Conservation (phyloP, 2,888 invertebrate genomes). For the Clistopyga incitator region DNA sequence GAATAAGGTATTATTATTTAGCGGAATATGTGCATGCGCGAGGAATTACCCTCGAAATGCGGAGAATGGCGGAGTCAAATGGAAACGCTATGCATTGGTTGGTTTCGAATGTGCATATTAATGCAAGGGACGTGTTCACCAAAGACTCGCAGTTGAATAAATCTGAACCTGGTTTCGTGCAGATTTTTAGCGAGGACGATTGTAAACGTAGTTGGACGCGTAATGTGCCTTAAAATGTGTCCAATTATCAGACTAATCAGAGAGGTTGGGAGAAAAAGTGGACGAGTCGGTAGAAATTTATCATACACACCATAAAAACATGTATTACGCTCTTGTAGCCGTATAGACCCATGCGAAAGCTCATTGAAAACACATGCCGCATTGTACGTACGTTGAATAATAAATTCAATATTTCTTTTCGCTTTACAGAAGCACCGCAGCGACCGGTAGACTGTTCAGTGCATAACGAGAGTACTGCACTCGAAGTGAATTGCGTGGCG, state of each 20-base stretch:
- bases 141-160: background rate
- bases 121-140: background rate
- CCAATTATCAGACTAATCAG: too few relatives aligned
- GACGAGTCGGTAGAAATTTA: too few relatives aligned
- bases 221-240: too few relatives aligned
- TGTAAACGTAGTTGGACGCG: too few relatives aligned
- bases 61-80: background rate
- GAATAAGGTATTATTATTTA: too few relatives aligned
- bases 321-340: background rate
- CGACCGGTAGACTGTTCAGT: constrained; percentile 91
- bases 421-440: constrained; percentile 89
- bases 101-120: background rate
- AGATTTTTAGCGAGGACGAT: too few relatives aligned
- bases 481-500: constrained; percentile 90
- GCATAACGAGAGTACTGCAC: constrained; percentile 87
- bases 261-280: too few relatives aligned
- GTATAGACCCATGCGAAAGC: background rate
- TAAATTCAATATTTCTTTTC: constrained; percentile 61
- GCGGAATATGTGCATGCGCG: background rate
- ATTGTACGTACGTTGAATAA: constrained; percentile 18
- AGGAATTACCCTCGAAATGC: background rate
- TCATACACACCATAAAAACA: too few relatives aligned
- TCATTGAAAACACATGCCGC: background rate
- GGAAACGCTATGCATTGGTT: background rate
- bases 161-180: background rate